Evolutionary conservation across 2,888 invertebrate species (phyloP), one percentile per base, ranked within the genome.

Genomic region (Nebria salina): DNA sequence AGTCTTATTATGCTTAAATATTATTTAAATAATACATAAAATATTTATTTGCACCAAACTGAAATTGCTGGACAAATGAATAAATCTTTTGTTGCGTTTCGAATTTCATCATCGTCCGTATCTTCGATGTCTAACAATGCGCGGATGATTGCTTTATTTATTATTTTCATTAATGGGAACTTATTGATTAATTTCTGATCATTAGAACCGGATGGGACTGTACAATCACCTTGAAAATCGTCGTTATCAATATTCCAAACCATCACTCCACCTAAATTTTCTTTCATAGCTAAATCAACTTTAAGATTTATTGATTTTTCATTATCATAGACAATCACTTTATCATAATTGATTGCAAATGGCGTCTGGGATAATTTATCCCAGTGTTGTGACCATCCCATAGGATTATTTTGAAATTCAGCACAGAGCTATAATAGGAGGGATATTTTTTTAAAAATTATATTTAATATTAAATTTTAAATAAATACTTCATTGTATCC

Each of bases 231-330:
- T 25, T 90, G 90, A 87, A 96, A 96, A 88, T 97, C 97, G 84
- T 97, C 97, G 0, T 96, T 97, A 87, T 97, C 97, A 65, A 96
- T 92, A 65, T 96, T 95, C 97, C 97, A 97, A 5, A 96, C 93
- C 96, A 97, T 96, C 0, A 94, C 91, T 1, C 97, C 97, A 0
- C 93, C 95, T 0, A 97, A 88, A 34, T 73, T 76, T 76, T 72
- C 84, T 83, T 25, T 72, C n/a, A 84, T 83, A 0, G 84, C 84
- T 68, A 83, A 87, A 81, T 85, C 90, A 83, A 96, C 93, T 92
- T 97, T 97, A 66, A 92, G 91, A 26, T 91, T 91, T 72, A 97
- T 92, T 13, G 96, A 95, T 34, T 92, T 90, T 0, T 93, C 91
- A 85, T 95, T 93, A 84, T 97, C 97, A 85, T 94, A 97, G 0